Percentiles rank a stretch among this genome's conserved stretches.
Evolutionary conservation across 2,113 vertebrate species (phyloP).

Genomic region (Eublepharis macularius): DNA sequence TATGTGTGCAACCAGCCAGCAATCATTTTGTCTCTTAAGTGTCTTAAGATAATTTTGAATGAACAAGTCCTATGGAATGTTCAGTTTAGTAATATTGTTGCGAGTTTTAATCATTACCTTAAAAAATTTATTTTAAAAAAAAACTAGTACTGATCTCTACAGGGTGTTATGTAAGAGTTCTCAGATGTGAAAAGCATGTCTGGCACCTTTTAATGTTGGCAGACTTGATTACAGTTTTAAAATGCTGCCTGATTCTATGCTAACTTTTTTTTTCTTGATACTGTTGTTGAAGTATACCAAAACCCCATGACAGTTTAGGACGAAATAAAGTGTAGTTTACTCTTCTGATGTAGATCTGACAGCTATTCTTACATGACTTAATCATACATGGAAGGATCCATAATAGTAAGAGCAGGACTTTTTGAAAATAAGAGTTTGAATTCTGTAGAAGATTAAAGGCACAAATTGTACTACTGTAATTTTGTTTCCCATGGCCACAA

Average conservation of each 20-base stretch:
- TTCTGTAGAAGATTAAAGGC: conserved; percentile 19
- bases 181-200: conserved; percentile 26
- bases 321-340: background rate
- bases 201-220: background rate
- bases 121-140: background rate
- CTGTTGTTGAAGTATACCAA: background rate
- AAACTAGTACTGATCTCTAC: background rate
- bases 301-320: background rate
- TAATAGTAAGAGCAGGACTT: background rate
- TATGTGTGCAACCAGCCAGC: background rate
- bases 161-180: conserved; percentile 34
- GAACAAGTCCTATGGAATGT: background rate
- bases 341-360: background rate
- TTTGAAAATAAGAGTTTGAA: background rate
- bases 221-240: background rate
- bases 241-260: background rate
- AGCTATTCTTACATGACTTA: background rate
- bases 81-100: conserved; percentile 1
- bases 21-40: background rate
- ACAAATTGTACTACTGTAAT: conserved; percentile 24
- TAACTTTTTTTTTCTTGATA: background rate
- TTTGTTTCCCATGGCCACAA: conserved; percentile 13
- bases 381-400: background rate
- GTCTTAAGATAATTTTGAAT: background rate
- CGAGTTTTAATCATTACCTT: background rate